Base-by-base conservation (phyloP, 2,797 vertebrate species). In the Lacerta viridis region DNA sequence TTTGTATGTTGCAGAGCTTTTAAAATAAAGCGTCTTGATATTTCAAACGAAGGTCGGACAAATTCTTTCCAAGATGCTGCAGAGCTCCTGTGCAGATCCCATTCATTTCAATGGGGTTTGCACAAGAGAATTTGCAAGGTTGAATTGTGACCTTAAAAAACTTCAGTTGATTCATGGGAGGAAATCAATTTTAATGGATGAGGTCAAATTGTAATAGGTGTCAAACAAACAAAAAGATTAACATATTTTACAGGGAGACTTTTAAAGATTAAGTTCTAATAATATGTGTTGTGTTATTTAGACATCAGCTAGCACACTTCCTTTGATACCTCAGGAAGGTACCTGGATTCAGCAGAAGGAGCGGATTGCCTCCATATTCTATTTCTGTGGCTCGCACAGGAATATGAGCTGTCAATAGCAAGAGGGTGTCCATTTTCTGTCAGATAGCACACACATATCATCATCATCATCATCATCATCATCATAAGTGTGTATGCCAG, bases 91-190 rank as follows among this genome's bases (percentile, higher is more conserved):
- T 80, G 86, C 9, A 3, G 41, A 25, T 55, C 41, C n/a, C 43
- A 33, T 75, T 75, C 74, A 77, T 76, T n/a, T 85, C 55, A 43
- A 10, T 6, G 36, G 15, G 7, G 36, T 76, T 61, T 76, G 23
- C 15, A 5, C 29, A 29, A 11, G 55, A 25, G 61, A 41, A 82
- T 27, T 27, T 29, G 23, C 36, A 82, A 39, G 46, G 15, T 23
- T 29, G 6, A 5, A 27, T 5, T 5, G 20, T 74, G 46, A 33
- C 6, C 33, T 74, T n/a, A 33, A 27, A 46, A 64, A 15, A 81
- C n/a, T 77, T 0, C 74, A 88, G 89, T 83, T 86, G 43, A 77
- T 92, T 92, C 86, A 91, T 36, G 25, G n/a, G 11, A 90, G 90
- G 39, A 33, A 88, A 93, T 83, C 84, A 0, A 82, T 87, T 89